Conservation (phyloP, 2,888 invertebrate species). For the Mystacides longicornis region DNA sequence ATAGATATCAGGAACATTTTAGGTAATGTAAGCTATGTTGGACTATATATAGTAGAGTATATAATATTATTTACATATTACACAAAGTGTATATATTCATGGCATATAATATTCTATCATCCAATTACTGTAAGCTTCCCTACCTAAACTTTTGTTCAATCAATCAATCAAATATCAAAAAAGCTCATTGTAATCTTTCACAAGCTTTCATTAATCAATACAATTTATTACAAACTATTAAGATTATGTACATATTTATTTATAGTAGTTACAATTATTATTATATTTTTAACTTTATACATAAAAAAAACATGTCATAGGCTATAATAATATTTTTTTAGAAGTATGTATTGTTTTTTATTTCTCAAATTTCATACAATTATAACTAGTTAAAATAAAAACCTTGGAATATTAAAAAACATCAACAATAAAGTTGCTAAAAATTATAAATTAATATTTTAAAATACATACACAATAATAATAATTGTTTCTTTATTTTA, state of each 20-base stretch:
- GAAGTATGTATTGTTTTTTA: too few relatives aligned
- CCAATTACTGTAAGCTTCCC: constrained; percentile 3
- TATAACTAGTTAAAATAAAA: background rate
- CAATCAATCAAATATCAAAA: constrained; percentile 9
- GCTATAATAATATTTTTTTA: background rate
- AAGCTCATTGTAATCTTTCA: constrained; percentile 20
- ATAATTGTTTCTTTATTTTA: too few relatives aligned
- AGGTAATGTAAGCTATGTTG: constrained; percentile 50
- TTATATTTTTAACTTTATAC: constrained; percentile 1
- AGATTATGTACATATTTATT: background rate
- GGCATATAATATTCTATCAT: constrained; percentile 18
- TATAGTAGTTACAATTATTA: background rate
- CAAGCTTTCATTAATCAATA: constrained; percentile 11
- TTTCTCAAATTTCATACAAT: background rate
- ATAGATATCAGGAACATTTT: constrained; percentile 52
- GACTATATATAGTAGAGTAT: constrained; percentile 20
- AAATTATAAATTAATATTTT: too few relatives aligned
- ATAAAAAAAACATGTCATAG: background rate
- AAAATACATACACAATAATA: too few relatives aligned
- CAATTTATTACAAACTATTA: background rate
- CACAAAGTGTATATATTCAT: constrained; percentile 20
- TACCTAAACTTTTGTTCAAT: constrained; percentile 16
- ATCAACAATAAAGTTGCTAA: background rate
- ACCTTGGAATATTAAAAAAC: background rate
- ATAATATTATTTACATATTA: constrained; percentile 21